A percentile compares a stretch with the other conserved stretches of the same genome.
phyloP scores from a whole-genome alignment of 2,888 invertebrate species.

The Ophioninae sp. region DNA sequence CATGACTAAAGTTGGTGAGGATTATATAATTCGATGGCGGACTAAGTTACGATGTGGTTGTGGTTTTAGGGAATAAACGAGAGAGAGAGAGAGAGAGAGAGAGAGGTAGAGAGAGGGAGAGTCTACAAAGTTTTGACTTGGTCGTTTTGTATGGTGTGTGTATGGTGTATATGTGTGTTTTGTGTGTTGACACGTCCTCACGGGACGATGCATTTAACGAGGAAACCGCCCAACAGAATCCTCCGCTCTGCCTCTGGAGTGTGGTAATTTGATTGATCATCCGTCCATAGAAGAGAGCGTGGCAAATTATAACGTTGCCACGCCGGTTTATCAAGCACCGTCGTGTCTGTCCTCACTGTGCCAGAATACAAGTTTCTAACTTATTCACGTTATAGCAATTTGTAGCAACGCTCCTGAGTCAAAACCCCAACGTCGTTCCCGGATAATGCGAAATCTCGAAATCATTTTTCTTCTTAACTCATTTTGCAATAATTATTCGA shows the following conservation, averaged over 20 bases:
- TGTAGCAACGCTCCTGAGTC: constrained; percentile 1
- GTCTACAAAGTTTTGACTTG: constrained; percentile 66
- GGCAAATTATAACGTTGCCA: constrained; percentile 52
- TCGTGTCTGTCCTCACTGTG: not conserved
- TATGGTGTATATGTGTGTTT: constrained; percentile 56
- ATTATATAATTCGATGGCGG: constrained; percentile 57
- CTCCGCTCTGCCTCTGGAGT: constrained; percentile 41
- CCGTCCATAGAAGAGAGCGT: constrained; percentile 40
- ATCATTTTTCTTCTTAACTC: not conserved
- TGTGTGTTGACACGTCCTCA: constrained; percentile 64
- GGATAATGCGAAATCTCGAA: constrained; percentile 1
- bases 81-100: constrained; percentile 58
- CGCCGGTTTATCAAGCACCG: constrained; percentile 27
- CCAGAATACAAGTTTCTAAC: constrained; percentile 24
- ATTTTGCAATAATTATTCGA: too few species aligned
- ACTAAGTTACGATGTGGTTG: constrained; percentile 51
- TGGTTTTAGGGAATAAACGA: constrained; percentile 47
- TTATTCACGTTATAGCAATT: constrained; percentile 20
- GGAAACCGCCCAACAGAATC: constrained; percentile 64
- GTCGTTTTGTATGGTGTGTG: constrained; percentile 66
- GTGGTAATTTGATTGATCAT: constrained; percentile 62
- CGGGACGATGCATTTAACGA: constrained; percentile 70
- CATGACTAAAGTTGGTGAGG: not conserved
- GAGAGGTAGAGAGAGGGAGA: constrained; percentile 62
- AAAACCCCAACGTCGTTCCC: not conserved